Conservation (phyloP, 2,888 invertebrate genomes). For the Drosophila greeni region DNA sequence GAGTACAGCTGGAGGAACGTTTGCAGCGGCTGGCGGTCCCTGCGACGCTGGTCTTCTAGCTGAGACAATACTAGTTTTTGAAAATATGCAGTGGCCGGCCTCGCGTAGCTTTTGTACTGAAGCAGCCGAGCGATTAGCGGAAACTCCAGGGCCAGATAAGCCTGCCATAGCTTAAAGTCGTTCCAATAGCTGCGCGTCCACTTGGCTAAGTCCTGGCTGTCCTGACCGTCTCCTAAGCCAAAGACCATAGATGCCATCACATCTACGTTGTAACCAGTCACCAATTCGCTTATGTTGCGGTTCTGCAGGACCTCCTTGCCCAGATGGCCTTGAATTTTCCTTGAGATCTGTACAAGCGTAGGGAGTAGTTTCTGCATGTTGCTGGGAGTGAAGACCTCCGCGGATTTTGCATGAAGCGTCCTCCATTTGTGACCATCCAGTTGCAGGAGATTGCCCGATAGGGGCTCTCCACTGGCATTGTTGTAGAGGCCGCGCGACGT, state of each 20-base stretch:
- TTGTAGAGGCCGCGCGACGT: slow-evolving; percentile 74
- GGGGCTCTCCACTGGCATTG: slow-evolving; percentile 75
- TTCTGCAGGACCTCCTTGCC: slow-evolving; percentile 58
- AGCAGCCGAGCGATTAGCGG: slow-evolving; percentile 65
- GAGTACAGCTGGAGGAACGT: slow-evolving; percentile 82
- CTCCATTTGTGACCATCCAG: slow-evolving; percentile 78
- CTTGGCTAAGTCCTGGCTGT: slow-evolving; percentile 76
- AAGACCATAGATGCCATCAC: slow-evolving; percentile 79
- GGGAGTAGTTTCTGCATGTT: slow-evolving; percentile 69
- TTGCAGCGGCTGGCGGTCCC: slow-evolving; percentile 64
- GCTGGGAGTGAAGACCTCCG: slow-evolving; percentile 67
- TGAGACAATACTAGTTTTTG: slow-evolving; percentile 59
- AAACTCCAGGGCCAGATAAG: slow-evolving; percentile 64
- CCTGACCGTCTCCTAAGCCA: slow-evolving; percentile 76
- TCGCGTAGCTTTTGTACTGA: slow-evolving; percentile 54
- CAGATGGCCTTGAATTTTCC: slow-evolving; percentile 45
- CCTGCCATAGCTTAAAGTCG: slow-evolving; percentile 58
- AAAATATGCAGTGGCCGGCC: slow-evolving; percentile 68
- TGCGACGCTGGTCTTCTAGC: slow-evolving; percentile 60
- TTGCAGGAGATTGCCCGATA: slow-evolving; percentile 78
- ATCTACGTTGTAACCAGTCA: slow-evolving; percentile 80
- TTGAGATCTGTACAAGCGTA: slow-evolving; percentile 59
- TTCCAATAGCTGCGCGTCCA: slow-evolving; percentile 60
- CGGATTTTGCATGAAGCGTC: slow-evolving; percentile 67
- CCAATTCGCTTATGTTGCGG: slow-evolving; percentile 78